phyloP scores from a whole-genome alignment of 2,113 vertebrate genomes.

The Leptosomus discolor region DNA sequence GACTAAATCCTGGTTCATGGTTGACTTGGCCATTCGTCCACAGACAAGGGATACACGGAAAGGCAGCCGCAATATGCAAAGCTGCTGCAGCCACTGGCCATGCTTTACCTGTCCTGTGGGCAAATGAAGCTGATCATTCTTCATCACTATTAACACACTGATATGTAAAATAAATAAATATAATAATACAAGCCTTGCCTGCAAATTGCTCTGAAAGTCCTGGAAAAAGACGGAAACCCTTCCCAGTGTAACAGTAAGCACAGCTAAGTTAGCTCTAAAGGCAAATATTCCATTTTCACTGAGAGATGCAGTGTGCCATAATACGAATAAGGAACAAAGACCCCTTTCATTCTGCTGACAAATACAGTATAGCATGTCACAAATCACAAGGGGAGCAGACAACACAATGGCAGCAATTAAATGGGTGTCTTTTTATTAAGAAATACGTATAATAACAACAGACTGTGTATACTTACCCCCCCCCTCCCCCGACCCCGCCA shows the following conservation, averaged over 20 bases:
- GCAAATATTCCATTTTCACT: constrained; percentile 16
- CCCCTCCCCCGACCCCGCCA: background rate
- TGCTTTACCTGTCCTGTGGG: background rate
- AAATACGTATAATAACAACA: constrained; percentile 7
- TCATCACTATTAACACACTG: background rate
- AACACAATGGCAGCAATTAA: constrained; percentile 28
- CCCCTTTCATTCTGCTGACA: constrained; percentile 56
- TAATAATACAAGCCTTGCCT: background rate
- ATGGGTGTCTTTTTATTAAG: constrained; percentile 21
- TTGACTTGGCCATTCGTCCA: background rate
- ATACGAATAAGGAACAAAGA: constrained; percentile 23
- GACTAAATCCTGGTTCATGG: background rate
- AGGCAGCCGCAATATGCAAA: background rate
- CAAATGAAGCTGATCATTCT: background rate
- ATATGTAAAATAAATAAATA: background rate
- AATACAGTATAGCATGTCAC: constrained; percentile 56
- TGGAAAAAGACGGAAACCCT: background rate
- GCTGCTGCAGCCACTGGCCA: background rate
- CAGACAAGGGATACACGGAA: background rate
- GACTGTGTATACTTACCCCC: background rate
- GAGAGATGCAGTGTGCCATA: background rate
- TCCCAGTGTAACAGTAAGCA: background rate
- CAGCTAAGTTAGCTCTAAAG: constrained; percentile 15
- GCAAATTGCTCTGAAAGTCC: background rate
- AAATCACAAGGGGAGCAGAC: constrained; percentile 47